Percentiles rank a stretch among this genome's conserved stretches.
Evolutionary conservation across 2,797 vertebrate genomes (phyloP).

Genomic region (Botia almorhae): DNA sequence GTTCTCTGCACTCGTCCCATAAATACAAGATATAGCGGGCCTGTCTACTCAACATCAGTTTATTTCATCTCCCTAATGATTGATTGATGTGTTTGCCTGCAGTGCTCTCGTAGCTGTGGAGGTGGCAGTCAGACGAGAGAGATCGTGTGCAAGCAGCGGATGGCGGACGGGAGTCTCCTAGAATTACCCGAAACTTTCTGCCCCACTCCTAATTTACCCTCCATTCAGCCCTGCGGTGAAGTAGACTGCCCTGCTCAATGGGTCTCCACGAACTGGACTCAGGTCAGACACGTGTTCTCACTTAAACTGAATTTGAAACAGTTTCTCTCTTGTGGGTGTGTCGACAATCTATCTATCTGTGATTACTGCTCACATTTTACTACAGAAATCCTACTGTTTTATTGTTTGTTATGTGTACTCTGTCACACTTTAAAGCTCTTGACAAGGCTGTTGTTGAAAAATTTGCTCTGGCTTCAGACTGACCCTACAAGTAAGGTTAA

Average conservation of each 20-base stretch:
- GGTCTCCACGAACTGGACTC: constrained; percentile 87
- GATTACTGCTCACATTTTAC: constrained; percentile 49
- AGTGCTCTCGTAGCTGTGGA: constrained; percentile 92
- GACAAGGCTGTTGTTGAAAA: constrained; percentile 40
- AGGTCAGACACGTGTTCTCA: constrained; percentile 75
- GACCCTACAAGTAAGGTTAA: constrained; percentile 46
- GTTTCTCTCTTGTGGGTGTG: constrained; percentile 28
- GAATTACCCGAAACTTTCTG: constrained; percentile 92
- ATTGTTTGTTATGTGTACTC: constrained; percentile 57
- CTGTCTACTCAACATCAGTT: background rate
- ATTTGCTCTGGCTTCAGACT: constrained; percentile 40
- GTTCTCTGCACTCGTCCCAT: background rate
- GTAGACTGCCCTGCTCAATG: constrained; percentile 87
- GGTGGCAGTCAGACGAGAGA: constrained; percentile 83
- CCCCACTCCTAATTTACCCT: constrained; percentile 70
- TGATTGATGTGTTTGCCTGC: constrained; percentile 46
- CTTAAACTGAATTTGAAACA: background rate
- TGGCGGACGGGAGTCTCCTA: constrained; percentile 90
- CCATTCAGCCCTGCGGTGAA: constrained; percentile 79
- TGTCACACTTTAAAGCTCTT: constrained; percentile 49
- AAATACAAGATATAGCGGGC: background rate
- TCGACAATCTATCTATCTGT: constrained; percentile 47
- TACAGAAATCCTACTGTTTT: constrained; percentile 45
- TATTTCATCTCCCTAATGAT: background rate
- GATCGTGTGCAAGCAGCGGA: constrained; percentile 86